Conservation (phyloP, 2,888 invertebrate genomes). For the Lamellibrachia columna region DNA sequence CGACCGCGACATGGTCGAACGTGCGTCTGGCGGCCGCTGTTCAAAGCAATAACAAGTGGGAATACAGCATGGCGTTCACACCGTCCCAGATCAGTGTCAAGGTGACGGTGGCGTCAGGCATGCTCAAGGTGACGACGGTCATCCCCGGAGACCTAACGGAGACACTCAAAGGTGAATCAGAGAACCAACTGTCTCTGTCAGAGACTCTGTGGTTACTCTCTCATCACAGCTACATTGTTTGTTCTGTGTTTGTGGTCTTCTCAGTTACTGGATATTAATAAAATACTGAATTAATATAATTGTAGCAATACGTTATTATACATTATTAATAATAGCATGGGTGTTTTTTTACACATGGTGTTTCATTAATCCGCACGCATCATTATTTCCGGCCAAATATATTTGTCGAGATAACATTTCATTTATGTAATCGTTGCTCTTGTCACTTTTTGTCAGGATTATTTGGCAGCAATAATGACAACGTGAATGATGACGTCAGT, state of each 20-base stretch:
- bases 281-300: too few species aligned
- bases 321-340: too few species aligned
- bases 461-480: constrained; percentile 43
- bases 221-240: too few species aligned
- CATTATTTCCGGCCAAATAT: neutral
- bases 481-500: constrained; percentile 40
- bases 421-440: neutral
- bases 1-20: constrained; percentile 11
- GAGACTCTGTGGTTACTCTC: too few species aligned
- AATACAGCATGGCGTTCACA: constrained; percentile 25
- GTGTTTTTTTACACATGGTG: neutral
- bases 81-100: constrained; percentile 1
- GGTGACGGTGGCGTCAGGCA: constrained; percentile 19
- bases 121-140: constrained; percentile 18
- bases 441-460: constrained; percentile 35
- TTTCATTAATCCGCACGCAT: neutral
- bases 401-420: neutral
- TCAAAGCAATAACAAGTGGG: constrained; percentile 17
- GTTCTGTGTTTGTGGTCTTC: too few species aligned
- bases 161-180: neutral
- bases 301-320: too few species aligned
- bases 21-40: constrained; percentile 17
- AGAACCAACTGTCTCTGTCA: neutral
- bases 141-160: constrained; percentile 20
- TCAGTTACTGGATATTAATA: too few species aligned